Conservation (phyloP, 2,113 vertebrate genomes). For the Nymphicus hollandicus region DNA sequence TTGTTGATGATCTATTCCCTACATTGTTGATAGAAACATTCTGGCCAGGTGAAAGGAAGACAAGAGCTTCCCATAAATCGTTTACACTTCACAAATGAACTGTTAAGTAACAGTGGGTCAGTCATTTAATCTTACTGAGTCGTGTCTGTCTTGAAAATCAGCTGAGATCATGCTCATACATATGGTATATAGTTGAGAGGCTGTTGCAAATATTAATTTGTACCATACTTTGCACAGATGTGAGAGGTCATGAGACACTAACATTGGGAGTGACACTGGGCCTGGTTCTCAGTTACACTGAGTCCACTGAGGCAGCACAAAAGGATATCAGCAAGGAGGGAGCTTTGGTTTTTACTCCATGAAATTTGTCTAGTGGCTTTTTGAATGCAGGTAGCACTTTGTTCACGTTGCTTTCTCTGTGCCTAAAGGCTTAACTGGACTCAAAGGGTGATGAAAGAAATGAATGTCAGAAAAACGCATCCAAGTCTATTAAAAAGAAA, state of each 20-base stretch:
- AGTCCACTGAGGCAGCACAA: neutral
- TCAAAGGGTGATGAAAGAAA: neutral
- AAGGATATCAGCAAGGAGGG: neutral
- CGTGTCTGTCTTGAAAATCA: neutral
- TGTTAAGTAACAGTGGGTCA: neutral
- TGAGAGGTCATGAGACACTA: neutral
- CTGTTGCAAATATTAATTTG: neutral
- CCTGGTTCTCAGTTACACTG: neutral
- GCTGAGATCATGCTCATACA: neutral
- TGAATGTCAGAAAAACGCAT: neutral
- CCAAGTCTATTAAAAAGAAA: neutral
- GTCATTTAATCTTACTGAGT: neutral
- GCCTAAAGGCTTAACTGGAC: neutral
- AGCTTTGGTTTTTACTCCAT: neutral
- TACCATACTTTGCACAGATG: neutral
- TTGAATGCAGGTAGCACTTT: neutral
- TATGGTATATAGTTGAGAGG: neutral
- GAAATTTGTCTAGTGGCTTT: neutral
- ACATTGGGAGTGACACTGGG: neutral
- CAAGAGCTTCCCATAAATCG: conserved; percentile 2
- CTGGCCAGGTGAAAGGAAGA: conserved; percentile 14
- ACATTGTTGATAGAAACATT: neutral
- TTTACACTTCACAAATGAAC: neutral
- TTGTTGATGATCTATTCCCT: conserved; percentile 3
- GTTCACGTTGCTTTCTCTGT: neutral